A percentile compares a stretch with the other conserved stretches of the same genome.
Conservation (phyloP, 2,113 vertebrate species). For the Ctenodactylus gundi region DNA sequence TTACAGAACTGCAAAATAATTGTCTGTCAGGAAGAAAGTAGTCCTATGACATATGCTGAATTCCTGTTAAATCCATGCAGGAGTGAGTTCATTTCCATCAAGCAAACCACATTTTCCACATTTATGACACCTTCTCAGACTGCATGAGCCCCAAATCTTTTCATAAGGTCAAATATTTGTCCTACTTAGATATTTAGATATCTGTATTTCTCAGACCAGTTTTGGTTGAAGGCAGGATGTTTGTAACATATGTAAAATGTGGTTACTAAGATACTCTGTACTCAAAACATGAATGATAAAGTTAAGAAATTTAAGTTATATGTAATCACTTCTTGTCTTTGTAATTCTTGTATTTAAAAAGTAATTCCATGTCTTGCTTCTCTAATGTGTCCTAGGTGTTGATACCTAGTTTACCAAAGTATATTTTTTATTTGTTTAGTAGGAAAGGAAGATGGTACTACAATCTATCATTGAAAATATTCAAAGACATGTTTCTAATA, state of each 20-base stretch:
- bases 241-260: conserved; percentile 1
- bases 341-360: background rate
- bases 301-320: background rate
- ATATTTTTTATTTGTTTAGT: background rate
- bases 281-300: background rate
- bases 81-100: conserved; percentile 47
- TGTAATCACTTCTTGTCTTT: background rate
- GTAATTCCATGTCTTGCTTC: background rate
- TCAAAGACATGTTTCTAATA: background rate
- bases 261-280: background rate
- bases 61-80: conserved; percentile 52
- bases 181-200: background rate
- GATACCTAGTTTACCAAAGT: background rate
- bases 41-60: conserved; percentile 47
- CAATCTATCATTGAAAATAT: background rate
- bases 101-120: conserved; percentile 28
- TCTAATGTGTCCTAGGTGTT: background rate
- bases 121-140: conserved; percentile 41
- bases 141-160: background rate
- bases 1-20: conserved; percentile 41
- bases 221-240: background rate
- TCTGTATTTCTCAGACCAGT: background rate
- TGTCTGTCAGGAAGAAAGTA: conserved; percentile 47
- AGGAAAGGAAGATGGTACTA: background rate
- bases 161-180: conserved; percentile 32